phyloP scores from a whole-genome alignment of 2,888 invertebrate species.

The Eupithecia tripunctaria region DNA sequence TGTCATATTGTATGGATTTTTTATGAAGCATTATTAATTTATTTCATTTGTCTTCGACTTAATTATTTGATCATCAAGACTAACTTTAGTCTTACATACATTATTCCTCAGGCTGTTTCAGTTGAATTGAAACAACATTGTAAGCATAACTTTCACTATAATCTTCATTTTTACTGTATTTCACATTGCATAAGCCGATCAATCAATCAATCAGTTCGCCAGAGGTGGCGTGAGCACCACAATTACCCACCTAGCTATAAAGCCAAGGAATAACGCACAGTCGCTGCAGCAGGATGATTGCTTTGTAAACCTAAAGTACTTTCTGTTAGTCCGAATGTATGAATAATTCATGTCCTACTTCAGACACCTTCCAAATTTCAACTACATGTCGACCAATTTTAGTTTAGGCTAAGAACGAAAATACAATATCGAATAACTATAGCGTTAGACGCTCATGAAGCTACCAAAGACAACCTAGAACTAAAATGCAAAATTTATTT shows the following conservation, averaged over 20 bases:
- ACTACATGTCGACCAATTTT: not conserved
- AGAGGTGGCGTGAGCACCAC: slow-evolving; percentile 28
- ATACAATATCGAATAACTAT: not conserved
- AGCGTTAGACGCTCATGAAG: not conserved
- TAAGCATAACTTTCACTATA: not conserved
- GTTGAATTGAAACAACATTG: no score
- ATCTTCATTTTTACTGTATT: slow-evolving; percentile 5
- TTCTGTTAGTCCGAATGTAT: not conserved
- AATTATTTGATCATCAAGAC: no score
- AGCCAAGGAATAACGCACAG: not conserved
- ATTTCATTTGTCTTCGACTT: no score
- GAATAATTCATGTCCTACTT: not conserved
- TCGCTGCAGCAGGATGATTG: not conserved
- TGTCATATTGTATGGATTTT: no score
- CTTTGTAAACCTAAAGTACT: not conserved
- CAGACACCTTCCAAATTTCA: not conserved
- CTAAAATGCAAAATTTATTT: not conserved
- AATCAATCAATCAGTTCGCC: slow-evolving; percentile 26
- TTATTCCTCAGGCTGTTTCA: no score
- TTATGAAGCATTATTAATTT: no score
- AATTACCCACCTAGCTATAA: slow-evolving; percentile 16
- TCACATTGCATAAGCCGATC: slow-evolving; percentile 19
- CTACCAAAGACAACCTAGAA: not conserved
- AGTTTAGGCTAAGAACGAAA: not conserved
- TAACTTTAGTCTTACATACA: no score